Evolutionary conservation across 1,140 invertebrate species (phyloP), one percentile per base, ranked within the genome.

Genomic region (Cotesia chilonis): DNA sequence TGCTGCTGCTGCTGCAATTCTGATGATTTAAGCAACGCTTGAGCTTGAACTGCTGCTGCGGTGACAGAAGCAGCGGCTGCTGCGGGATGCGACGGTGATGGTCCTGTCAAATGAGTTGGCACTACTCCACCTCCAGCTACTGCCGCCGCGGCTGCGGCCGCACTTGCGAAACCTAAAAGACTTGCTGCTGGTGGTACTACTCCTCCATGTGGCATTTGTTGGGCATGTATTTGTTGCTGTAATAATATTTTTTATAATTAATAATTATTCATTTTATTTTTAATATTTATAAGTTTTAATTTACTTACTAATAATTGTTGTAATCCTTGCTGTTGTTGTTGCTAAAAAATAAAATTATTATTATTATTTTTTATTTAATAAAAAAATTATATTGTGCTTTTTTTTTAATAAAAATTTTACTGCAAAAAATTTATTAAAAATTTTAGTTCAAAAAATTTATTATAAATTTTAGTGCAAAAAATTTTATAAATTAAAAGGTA

Each of bases 201-300:
- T 36, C 93, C 92, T 73, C 93, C 92, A 14, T 88, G 85, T 7
- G 94, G 94, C 75, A 96, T 83, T 87, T 96, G 94, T 85, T 95
- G 92, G 52, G 95, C 94, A 82, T 96, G 95, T 92, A 96, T 96
- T 88, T 94, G 92, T 92, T 93, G 92, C 92, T 94, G 88, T 52
- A 79, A 81, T 80, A 84, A 84, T 76, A 70, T 57, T 75, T 28
- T 1, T 28, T 1, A 28, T 28, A 28, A 28, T 28, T 28, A 28
- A 28, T 28, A 28, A 28, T 28, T 28, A 28, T 28, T 7, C 2
- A 51, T 9, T 9, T 7, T n/a, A 9, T 51, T 7, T 9, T 3
- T 3, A 51, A 9, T n/a, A 51, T 17, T 14, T n/a, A 17, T 55
- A 0, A 55, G 4, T 55, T 14, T 12, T 52, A 73, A 74, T 72